Base-by-base conservation (phyloP, 2,888 invertebrate species). In the Clusia tigrina region DNA sequence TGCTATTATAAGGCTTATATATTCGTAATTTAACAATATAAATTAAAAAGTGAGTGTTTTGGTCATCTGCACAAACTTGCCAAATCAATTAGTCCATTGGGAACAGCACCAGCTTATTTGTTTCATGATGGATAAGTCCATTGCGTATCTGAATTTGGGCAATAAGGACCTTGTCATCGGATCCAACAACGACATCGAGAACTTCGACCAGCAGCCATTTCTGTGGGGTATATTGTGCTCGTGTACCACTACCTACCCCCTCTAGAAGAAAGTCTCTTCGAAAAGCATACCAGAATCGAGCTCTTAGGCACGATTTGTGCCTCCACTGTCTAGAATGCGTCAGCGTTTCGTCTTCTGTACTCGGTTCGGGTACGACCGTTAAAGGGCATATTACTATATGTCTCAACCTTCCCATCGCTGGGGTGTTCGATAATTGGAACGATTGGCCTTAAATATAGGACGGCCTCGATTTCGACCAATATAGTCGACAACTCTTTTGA, bases 331-430 rank as follows among this genome's bases (percentile, higher is more conserved):
- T 32, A 12, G 32, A 32, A 32, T 32, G 12, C 12, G 32, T 32
- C 32, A 12, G 32, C 32, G 12, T 32, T 12, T 32, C 32, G 32
- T 32, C 32, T 32, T 32, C 32, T 32, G 12, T 12, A 6, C 6
- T 32, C 12, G 32, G 32, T 32, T 32, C 32, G 32, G 32, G 32
- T 12, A 32, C 32, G 32, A 12, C 32, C 32, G 6, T 25, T 12
- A 68, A 46, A 2, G 63, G 48, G 32, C 60, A 58, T 2, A 65
- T 65, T 18, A 68, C 60, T 15, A 59, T 24, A 66, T 10, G 65
- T 65, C 0, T 66, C 38, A 0, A 67, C 63, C 38, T 60, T 56
- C 15, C 60, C 51, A 52, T 68, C 65, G 32, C 32, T 32, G 32
- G 32, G 32, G 32, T 32, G 6, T 32, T 32, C 23, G 22, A 57